A percentile compares a stretch with the other conserved stretches of the same genome.
These are phyloP conservation scores for Microchrysa polita DNA, from an alignment of 2,888 invertebrate genomes.

Conservation along the genomic window DNA sequence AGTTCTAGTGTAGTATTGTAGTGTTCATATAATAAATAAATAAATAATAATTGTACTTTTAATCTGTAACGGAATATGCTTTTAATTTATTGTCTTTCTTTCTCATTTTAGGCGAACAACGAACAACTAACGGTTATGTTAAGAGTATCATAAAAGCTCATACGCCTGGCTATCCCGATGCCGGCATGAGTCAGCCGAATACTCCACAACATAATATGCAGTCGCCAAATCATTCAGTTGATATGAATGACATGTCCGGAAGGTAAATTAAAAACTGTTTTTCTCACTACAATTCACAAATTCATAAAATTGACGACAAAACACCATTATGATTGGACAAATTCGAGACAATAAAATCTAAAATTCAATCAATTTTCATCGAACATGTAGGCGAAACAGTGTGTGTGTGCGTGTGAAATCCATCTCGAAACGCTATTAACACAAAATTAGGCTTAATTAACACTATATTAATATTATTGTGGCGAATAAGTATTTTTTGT, in stretches of 20 bases:
- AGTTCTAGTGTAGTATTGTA: too few species aligned
- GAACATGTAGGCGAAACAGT: background rate
- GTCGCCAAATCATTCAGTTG: constrained; percentile 78
- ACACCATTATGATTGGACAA: too few species aligned
- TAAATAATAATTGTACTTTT: too few species aligned
- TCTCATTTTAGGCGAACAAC: constrained; percentile 55
- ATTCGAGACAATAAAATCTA: too few species aligned
- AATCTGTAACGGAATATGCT: too few species aligned
- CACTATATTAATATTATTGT: too few species aligned
- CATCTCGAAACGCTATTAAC: too few species aligned
- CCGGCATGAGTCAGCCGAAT: constrained; percentile 68
- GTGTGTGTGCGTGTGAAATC: too few species aligned
- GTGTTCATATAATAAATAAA: too few species aligned
- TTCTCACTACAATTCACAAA: background rate
- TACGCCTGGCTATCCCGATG: constrained; percentile 72
- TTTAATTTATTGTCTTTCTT: background rate
- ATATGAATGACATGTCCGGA: constrained; percentile 80
- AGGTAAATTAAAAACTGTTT: constrained; percentile 68
- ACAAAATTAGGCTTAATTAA: too few species aligned
- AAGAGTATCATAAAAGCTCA: constrained; percentile 85
- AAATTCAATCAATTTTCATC: background rate
- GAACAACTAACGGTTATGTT: constrained; percentile 79
- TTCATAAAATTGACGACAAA: background rate
- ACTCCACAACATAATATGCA: constrained; percentile 78
- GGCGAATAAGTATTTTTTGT: too few species aligned